Evolutionary conservation across 2,888 invertebrate genomes (phyloP).

Genomic region (Dicycla oo): DNA sequence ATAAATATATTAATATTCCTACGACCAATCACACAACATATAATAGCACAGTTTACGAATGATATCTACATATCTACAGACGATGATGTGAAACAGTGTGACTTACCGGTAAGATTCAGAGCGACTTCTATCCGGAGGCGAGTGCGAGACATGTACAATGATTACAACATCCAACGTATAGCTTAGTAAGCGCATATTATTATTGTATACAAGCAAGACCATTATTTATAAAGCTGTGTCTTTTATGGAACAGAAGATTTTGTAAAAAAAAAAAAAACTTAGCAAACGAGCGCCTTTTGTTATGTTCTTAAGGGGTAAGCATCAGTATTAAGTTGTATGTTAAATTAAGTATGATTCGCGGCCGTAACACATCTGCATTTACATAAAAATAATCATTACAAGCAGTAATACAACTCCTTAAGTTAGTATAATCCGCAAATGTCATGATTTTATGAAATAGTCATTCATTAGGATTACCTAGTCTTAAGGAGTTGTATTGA

Average conservation of each 20-base stretch:
- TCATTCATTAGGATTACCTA: too few species aligned
- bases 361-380: too few species aligned
- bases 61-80: conserved; percentile 18
- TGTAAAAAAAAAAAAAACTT: not conserved
- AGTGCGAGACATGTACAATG: conserved; percentile 75
- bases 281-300: not conserved
- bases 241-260: not conserved
- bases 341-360: too few species aligned
- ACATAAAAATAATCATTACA: too few species aligned
- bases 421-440: too few species aligned
- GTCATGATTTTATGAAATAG: too few species aligned
- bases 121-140: conserved; percentile 76
- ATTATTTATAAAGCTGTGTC: not conserved
- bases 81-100: conserved; percentile 34
- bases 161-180: conserved; percentile 57
- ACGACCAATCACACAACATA: conserved; percentile 4
- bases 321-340: too few species aligned
- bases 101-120: conserved; percentile 81
- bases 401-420: too few species aligned
- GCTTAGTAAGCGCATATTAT: conserved; percentile 49
- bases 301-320: too few species aligned
- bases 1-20: not conserved
- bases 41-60: conserved; percentile 7
- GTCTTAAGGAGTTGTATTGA: too few species aligned
- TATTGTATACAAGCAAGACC: conserved; percentile 23